Percentiles rank a stretch among this genome's conserved stretches.
Evolutionary conservation across 2,113 vertebrate genomes (phyloP).

Genomic region (Heterocephalus glaber): DNA sequence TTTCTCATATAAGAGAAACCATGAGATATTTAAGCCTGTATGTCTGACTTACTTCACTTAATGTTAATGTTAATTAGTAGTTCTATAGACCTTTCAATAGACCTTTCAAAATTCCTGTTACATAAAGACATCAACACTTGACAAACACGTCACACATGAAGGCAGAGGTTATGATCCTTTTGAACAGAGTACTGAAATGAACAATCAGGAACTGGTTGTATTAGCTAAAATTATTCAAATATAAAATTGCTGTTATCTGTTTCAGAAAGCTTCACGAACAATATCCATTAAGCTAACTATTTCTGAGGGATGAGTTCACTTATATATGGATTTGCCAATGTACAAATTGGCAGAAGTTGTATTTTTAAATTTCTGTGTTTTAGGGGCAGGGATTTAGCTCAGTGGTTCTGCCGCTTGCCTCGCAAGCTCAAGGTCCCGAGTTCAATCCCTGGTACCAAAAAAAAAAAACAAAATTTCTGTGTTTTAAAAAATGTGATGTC

Average conservation of each 20-base stretch:
- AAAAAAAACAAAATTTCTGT: slow-evolving; percentile 37
- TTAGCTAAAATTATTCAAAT: background rate
- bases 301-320: slow-evolving; percentile 40
- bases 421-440: too few species aligned
- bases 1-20: background rate
- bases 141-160: background rate
- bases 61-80: background rate
- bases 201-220: background rate
- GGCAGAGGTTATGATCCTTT: background rate
- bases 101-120: background rate
- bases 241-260: background rate
- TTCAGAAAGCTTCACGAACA: background rate
- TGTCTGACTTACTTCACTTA: background rate
- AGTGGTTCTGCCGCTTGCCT: too few species aligned
- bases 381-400: too few species aligned
- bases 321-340: background rate
- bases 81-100: background rate
- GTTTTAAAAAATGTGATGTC: background rate
- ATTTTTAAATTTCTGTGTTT: slow-evolving; percentile 36
- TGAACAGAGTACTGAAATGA: slow-evolving; percentile 21
- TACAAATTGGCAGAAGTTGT: slow-evolving; percentile 41
- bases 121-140: slow-evolving; percentile 2
- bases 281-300: slow-evolving; percentile 47
- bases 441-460: too few species aligned
- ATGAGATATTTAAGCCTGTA: background rate